Evolutionary conservation across 2,888 invertebrate genomes (phyloP).

Genomic region (Mesopsocus fuscifrons): DNA sequence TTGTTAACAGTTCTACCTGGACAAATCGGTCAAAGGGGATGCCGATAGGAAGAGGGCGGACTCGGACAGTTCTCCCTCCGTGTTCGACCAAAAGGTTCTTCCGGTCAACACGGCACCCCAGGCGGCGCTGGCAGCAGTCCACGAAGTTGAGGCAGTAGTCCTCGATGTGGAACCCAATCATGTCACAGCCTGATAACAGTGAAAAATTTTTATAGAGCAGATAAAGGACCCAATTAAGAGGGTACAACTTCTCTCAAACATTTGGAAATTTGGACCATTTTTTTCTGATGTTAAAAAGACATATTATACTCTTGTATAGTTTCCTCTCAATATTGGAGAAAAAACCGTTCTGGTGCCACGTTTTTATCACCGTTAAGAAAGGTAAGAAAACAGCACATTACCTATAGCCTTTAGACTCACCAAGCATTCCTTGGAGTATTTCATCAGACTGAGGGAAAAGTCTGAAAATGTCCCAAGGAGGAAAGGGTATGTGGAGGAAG

Average conservation of each 20-base stretch:
- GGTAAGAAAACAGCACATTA: not conserved
- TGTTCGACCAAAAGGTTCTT: slow-evolving; percentile 74
- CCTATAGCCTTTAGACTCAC: too few species aligned
- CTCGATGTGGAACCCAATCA: slow-evolving; percentile 83
- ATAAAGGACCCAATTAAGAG: too few species aligned
- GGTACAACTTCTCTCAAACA: too few species aligned
- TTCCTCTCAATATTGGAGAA: too few species aligned
- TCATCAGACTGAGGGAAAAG: slow-evolving; percentile 88
- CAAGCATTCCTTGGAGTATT: slow-evolving; percentile 77
- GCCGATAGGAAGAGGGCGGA: slow-evolving; percentile 72
- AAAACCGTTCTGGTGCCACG: too few species aligned
- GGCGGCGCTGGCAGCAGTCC: slow-evolving; percentile 70
- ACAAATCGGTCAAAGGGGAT: slow-evolving; percentile 77
- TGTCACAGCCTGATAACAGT: slow-evolving; percentile 49
- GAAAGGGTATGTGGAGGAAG: slow-evolving; percentile 89
- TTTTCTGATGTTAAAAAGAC: too few species aligned
- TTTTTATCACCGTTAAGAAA: not conserved
- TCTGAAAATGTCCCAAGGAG: slow-evolving; percentile 83
- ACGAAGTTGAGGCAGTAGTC: slow-evolving; percentile 84
- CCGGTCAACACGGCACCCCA: slow-evolving; percentile 74
- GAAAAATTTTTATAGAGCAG: too few species aligned
- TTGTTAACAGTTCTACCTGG: not conserved
- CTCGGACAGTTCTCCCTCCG: slow-evolving; percentile 65
- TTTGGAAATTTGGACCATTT: too few species aligned
- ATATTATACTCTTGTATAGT: too few species aligned